These are phyloP conservation scores for Myanophis thanlyinensis DNA, from an alignment of 2,113 vertebrate species.

Conservation along the genomic window DNA sequence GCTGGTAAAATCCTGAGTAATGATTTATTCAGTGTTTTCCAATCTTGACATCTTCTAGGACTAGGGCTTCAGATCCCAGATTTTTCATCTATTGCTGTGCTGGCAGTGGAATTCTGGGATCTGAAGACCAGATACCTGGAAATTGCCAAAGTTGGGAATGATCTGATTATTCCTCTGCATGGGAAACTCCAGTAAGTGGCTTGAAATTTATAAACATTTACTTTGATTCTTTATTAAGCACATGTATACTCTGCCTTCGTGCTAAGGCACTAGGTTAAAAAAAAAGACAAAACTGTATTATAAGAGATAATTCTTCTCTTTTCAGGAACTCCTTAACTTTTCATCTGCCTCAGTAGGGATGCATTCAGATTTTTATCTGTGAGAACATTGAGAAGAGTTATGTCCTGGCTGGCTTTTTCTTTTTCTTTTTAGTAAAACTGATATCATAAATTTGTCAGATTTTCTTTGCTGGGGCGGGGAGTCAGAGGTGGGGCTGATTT, in stretches of 20 bases:
- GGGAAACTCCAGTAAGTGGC: not conserved
- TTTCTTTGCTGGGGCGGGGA: no score
- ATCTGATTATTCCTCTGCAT: not conserved
- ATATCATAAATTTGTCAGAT: not conserved
- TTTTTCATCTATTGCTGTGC: not conserved
- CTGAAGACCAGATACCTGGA: not conserved
- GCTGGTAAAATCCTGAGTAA: not conserved
- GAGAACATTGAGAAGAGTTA: not conserved
- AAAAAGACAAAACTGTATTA: not conserved
- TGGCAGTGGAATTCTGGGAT: not conserved
- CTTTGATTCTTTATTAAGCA: not conserved
- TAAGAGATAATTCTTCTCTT: not conserved
- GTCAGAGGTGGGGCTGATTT: no score
- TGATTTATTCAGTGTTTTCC: not conserved
- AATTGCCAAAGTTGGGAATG: not conserved
- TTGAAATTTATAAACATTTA: not conserved
- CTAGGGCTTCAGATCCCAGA: not conserved
- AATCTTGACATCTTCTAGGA: not conserved
- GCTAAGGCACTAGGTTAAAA: not conserved
- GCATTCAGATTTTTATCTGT: not conserved
- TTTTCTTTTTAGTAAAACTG: not conserved
- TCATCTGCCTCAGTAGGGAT: not conserved
- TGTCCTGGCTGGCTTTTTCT: not conserved
- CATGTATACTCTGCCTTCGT: not conserved
- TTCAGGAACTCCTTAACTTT: not conserved